A percentile compares a stretch with the other conserved stretches of the same genome.
phyloP scores from a whole-genome alignment of 2,113 vertebrate genomes.

The Dicaeum eximium region DNA sequence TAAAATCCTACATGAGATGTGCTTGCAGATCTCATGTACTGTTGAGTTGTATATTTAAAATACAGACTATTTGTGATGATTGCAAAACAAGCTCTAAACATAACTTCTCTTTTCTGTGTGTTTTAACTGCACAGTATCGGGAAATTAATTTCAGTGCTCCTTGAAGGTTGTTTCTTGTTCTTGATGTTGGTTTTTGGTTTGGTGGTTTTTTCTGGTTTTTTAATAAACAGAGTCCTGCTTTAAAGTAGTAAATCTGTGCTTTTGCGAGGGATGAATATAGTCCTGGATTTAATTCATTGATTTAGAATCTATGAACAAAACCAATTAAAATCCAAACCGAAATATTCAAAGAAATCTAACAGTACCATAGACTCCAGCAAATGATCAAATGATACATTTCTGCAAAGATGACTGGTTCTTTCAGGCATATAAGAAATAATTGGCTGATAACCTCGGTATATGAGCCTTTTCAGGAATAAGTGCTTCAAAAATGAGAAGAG shows the following conservation, averaged over 20 bases:
- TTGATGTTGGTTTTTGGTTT: neutral
- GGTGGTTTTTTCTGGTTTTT: neutral
- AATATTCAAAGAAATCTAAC: neutral
- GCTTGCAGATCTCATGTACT: neutral
- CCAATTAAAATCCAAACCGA: neutral
- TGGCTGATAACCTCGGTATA: neutral
- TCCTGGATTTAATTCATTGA: neutral
- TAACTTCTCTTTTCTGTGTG: neutral
- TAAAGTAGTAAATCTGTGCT: neutral
- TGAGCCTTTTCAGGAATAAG: neutral
- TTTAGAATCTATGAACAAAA: neutral
- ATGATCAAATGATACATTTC: neutral
- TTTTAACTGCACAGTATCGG: neutral
- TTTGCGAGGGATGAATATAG: neutral
- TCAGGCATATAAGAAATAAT: constrained; percentile 19
- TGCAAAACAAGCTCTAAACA: neutral
- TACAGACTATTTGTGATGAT: neutral
- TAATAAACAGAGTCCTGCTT: neutral
- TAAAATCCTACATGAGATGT: neutral
- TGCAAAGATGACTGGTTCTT: neutral
- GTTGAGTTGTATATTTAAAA: neutral
- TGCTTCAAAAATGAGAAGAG: constrained; percentile 2
- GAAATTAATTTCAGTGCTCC: neutral
- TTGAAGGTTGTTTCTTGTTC: neutral
- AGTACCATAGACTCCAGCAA: neutral